Percentiles rank a stretch among this genome's conserved stretches.
Evolutionary conservation across 2,888 invertebrate species (phyloP).

Genomic region (Coelopa pilipes): DNA sequence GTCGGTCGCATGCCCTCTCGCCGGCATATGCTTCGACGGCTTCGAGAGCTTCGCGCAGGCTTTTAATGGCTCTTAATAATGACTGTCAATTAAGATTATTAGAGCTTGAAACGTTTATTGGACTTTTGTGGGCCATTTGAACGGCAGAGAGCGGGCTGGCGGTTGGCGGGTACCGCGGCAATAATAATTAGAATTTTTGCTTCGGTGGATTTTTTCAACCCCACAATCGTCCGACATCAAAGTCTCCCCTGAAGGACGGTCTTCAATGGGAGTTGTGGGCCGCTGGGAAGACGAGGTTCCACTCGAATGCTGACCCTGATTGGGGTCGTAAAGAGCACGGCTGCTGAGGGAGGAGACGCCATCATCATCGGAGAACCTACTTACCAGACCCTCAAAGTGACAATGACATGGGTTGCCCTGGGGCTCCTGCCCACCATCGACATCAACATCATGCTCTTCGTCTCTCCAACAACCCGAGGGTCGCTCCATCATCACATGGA

Average conservation of each 20-base stretch:
- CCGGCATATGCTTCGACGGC: conserved; percentile 23
- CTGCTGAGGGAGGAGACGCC: too few relatives aligned
- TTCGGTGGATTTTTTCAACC: conserved; percentile 36
- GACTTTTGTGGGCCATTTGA: conserved; percentile 61
- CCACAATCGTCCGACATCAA: background rate
- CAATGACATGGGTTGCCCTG: too few relatives aligned
- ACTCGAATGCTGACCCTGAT: too few relatives aligned
- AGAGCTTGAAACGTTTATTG: conserved; percentile 60
- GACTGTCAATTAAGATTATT: conserved; percentile 65
- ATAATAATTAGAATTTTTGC: conserved; percentile 58
- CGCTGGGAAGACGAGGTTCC: too few relatives aligned
- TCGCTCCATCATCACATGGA: background rate
- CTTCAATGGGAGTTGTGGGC: background rate
- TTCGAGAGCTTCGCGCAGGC: background rate
- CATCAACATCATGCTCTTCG: too few relatives aligned
- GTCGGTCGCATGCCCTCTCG: background rate
- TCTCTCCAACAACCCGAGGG: too few relatives aligned
- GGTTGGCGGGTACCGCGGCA: background rate
- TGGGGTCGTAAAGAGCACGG: too few relatives aligned
- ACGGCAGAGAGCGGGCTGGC: conserved; percentile 35
- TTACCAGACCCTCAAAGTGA: too few relatives aligned
- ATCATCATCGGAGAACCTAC: too few relatives aligned
- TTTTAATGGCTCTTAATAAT: conserved; percentile 44
- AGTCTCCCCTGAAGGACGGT: conserved; percentile 28
- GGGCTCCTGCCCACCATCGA: too few relatives aligned